Percentiles rank a stretch among this genome's conserved stretches.
Conservation (phyloP, 2,888 invertebrate genomes). For the Trisateles emortualis region DNA sequence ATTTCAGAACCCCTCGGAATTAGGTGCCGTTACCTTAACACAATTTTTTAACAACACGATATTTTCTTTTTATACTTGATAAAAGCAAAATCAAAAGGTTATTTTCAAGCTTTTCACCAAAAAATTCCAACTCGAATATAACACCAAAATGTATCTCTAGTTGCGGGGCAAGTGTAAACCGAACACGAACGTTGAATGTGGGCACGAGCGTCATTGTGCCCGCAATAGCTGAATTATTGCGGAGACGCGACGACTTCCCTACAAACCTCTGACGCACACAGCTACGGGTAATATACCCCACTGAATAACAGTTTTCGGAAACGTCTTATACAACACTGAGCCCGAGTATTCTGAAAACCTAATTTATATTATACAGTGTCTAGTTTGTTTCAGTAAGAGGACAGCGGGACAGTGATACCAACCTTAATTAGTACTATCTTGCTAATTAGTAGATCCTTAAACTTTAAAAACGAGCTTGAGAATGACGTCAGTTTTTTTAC, state of each 20-base stretch:
- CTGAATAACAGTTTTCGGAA: constrained; percentile 31
- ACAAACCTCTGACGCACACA: constrained; percentile 52
- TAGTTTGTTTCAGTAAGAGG: neutral
- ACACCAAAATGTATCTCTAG: constrained; percentile 21
- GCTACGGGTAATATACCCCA: constrained; percentile 27
- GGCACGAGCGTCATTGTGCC: constrained; percentile 58
- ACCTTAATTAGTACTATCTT: neutral
- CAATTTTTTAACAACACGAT: too few relatives aligned
- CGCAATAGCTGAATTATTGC: constrained; percentile 69
- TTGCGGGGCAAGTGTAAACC: constrained; percentile 34
- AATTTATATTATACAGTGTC: neutral
- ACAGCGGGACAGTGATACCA: neutral
- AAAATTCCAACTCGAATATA: neutral
- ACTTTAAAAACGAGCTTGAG: neutral
- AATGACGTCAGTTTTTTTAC: neutral
- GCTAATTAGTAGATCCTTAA: neutral
- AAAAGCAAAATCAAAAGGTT: neutral
- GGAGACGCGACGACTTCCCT: constrained; percentile 68
- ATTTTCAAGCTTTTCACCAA: neutral
- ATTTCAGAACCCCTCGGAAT: too few relatives aligned
- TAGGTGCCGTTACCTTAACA: too few relatives aligned
- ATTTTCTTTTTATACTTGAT: too few relatives aligned
- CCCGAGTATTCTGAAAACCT: neutral
- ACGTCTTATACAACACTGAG: constrained; percentile 31
- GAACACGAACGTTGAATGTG: constrained; percentile 46